A percentile compares a stretch with the other conserved stretches of the same genome.
Conservation (phyloP, 1,140 invertebrate genomes). For the Anastrepha ludens region DNA sequence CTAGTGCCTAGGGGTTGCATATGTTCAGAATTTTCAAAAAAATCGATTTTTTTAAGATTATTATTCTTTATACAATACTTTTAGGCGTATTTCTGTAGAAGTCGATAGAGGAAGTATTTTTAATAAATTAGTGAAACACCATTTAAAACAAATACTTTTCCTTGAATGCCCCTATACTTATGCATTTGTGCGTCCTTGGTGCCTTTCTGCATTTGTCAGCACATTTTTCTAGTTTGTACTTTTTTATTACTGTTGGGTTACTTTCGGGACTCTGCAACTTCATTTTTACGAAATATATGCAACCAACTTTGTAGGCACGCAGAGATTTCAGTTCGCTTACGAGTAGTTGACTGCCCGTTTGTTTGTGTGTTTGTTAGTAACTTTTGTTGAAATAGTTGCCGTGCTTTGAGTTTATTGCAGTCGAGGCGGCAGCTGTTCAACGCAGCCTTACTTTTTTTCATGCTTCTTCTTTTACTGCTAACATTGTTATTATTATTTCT, state of each 20-base stretch:
- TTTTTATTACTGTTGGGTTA: conserved; percentile 29
- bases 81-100: no score
- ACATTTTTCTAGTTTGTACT: conserved; percentile 29
- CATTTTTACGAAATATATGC: not conserved
- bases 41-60: no score
- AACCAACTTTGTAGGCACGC: conserved; percentile 11
- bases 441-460: not conserved
- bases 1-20: no score
- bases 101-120: no score
- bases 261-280: conserved; percentile 8
- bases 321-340: conserved; percentile 10
- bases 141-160: no score
- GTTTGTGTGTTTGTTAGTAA: not conserved
- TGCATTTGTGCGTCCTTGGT: no score
- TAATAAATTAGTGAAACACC: no score
- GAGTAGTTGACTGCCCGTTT: not conserved
- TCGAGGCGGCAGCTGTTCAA: not conserved
- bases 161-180: no score
- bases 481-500: conserved; percentile 8
- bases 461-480: not conserved
- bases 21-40: no score
- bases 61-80: no score
- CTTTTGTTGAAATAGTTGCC: conserved; percentile 1
- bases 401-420: conserved; percentile 32
- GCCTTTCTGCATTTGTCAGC: conserved; percentile 31